phyloP scores from a whole-genome alignment of 2,797 vertebrate species.

The Siniperca undulata region DNA sequence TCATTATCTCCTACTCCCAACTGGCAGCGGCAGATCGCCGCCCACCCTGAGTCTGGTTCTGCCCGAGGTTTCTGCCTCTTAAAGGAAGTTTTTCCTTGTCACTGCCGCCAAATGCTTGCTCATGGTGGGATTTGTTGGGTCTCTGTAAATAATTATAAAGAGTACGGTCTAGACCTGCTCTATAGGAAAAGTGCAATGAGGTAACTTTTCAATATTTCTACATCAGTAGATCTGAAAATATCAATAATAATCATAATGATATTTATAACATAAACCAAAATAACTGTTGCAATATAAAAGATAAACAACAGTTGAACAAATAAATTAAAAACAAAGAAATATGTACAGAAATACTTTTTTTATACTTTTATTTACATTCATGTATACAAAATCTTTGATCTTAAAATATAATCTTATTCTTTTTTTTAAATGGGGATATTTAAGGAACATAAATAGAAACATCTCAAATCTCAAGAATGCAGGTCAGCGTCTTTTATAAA shows the following conservation, averaged over 20 bases:
- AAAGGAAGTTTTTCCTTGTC: too few relatives aligned
- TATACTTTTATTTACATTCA: background rate
- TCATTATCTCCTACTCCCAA: too few relatives aligned
- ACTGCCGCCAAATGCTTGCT: too few relatives aligned
- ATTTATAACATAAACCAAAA: conserved; percentile 6
- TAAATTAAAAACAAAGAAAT: background rate
- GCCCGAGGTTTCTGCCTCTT: too few relatives aligned
- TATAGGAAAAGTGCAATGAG: too few relatives aligned
- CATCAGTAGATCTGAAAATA: conserved; percentile 11
- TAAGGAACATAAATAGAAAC: background rate
- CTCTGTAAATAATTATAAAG: too few relatives aligned
- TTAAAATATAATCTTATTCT: background rate
- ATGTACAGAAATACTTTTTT: background rate
- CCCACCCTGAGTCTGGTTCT: too few relatives aligned
- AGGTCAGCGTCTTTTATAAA: conserved; percentile 44
- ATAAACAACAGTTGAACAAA: background rate
- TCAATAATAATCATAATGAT: conserved; percentile 1
- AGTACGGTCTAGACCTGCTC: too few relatives aligned
- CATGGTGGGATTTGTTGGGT: too few relatives aligned
- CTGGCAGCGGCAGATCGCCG: too few relatives aligned
- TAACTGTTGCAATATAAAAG: background rate
- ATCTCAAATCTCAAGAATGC: conserved; percentile 36
- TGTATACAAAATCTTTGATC: background rate
- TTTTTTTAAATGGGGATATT: background rate
- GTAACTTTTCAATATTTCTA: background rate